These are phyloP conservation scores for Lucifuga dentata DNA, from an alignment of 2,113 vertebrate genomes.

Conservation along the genomic window DNA sequence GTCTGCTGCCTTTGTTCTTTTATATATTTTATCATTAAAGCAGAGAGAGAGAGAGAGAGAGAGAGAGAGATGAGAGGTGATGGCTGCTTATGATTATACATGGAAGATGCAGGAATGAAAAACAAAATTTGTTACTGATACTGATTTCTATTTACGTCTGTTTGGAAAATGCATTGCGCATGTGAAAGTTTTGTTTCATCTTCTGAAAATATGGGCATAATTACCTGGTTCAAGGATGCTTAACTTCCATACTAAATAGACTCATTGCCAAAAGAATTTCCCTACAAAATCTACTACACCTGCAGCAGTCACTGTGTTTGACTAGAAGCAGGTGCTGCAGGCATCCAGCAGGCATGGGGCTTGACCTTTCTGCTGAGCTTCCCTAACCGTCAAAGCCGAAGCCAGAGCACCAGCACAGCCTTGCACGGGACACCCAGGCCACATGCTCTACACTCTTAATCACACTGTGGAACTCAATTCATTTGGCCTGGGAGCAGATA, in stretches of 20 bases:
- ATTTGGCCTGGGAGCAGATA: slow-evolving; percentile 72
- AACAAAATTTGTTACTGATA: background rate
- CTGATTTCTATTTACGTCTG: slow-evolving; percentile 31
- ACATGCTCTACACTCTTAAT: slow-evolving; percentile 57
- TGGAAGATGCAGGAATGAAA: background rate
- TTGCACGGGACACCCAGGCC: slow-evolving; percentile 15
- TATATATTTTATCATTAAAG: slow-evolving; percentile 55
- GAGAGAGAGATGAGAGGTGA: slow-evolving; percentile 50
- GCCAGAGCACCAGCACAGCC: slow-evolving; percentile 2
- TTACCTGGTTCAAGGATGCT: slow-evolving; percentile 3
- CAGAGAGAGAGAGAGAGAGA: slow-evolving; percentile 39
- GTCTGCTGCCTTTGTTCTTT: slow-evolving; percentile 59
- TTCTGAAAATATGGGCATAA: slow-evolving; percentile 34
- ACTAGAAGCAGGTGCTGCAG: slow-evolving; percentile 32
- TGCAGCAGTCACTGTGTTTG: slow-evolving; percentile 26
- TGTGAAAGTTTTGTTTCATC: slow-evolving; percentile 27
- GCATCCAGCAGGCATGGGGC: background rate
- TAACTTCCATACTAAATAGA: slow-evolving; percentile 7
- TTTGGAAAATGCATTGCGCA: slow-evolving; percentile 25
- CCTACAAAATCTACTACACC: slow-evolving; percentile 23
- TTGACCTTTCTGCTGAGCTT: slow-evolving; percentile 12
- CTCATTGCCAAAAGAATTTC: slow-evolving; percentile 7
- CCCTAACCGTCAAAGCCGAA: slow-evolving; percentile 8
- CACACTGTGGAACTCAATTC: slow-evolving; percentile 74
- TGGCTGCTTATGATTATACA: slow-evolving; percentile 31